Base-by-base conservation (phyloP, 2,888 invertebrate genomes). In the Heliconius charithonia region DNA sequence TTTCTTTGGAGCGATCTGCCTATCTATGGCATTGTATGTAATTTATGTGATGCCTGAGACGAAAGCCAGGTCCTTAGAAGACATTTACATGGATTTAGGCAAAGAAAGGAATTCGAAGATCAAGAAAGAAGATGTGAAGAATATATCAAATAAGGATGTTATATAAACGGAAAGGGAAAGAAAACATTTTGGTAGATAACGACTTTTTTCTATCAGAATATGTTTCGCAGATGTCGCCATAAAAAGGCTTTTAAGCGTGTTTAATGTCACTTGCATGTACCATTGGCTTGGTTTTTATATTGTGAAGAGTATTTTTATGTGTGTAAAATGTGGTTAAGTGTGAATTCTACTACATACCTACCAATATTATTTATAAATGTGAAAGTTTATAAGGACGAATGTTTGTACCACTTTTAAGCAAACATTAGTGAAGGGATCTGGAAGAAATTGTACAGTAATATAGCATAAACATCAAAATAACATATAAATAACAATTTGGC, bases 1-100 rank as follows among this genome's bases (percentile, higher is more conserved):
- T 84, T 89, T 90, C 83, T 93, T 90, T 51, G 91, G 90, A 1
- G 77, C 78, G 1, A 81, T 92, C 9, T 93, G 92, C 77, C 59
- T 93, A 27, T 6, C 84, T 3, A 85, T 90, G 62, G 85, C 90
- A 0, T 6, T 86, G 2, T 93, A 91, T 79, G 87, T 90, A 0
- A 76, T 88, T 51, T 62, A 91, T 4, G 85, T 85, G 27, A 86
- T 93, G 2, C 93, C 93, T 2, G 93, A 93, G 79, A 93, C 93
- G 0, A 92, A 88, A 79, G 85, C 85, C 76, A 87, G 89, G 75
- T 85, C 83, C 12, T 81, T 92, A 1, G 87, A 89, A 32, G 92
- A 93, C 73, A 93, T 93, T 19, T 90, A 93, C 27, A 83, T 84
- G 13, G 85, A 87, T 51, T 86, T 93, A 3, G 66, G 56, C 16